phyloP scores from a whole-genome alignment of 2,888 invertebrate species.

The Drosophila helvetica region DNA sequence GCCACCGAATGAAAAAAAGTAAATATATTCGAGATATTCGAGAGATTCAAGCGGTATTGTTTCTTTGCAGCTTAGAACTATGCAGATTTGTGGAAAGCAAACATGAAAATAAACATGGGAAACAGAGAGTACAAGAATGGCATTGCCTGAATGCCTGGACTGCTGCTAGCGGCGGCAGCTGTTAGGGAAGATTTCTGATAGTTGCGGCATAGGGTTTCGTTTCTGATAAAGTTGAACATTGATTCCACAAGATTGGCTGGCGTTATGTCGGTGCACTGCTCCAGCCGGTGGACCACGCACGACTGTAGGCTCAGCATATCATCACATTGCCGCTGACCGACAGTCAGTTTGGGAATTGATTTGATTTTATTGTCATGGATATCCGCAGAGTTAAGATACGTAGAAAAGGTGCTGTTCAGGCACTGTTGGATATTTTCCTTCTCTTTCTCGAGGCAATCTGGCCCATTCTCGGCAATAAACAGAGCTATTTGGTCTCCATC shows the following conservation, averaged over 20 bases:
- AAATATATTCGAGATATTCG: constrained; percentile 15
- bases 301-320: constrained; percentile 77
- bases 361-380: constrained; percentile 83
- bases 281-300: constrained; percentile 80
- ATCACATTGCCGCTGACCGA: constrained; percentile 85
- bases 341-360: constrained; percentile 86
- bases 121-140: not conserved
- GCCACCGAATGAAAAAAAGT: constrained; percentile 1
- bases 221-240: constrained; percentile 82
- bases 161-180: constrained; percentile 19
- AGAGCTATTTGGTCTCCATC: constrained; percentile 93
- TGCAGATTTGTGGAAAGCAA: constrained; percentile 6
- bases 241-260: constrained; percentile 82
- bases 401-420: constrained; percentile 86
- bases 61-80: constrained; percentile 20
- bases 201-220: constrained; percentile 80
- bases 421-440: constrained; percentile 87
- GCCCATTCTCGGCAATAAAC: constrained; percentile 92
- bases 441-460: constrained; percentile 88
- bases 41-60: constrained; percentile 1
- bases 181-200: constrained; percentile 53
- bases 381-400: constrained; percentile 84
- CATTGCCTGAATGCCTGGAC: not conserved
- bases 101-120: not conserved
- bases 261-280: constrained; percentile 79